A percentile compares a stretch with the other conserved stretches of the same genome.
Evolutionary conservation across 92 coral and sea anemone species (phyloP).

Genomic region (Paramuricea clavata): DNA sequence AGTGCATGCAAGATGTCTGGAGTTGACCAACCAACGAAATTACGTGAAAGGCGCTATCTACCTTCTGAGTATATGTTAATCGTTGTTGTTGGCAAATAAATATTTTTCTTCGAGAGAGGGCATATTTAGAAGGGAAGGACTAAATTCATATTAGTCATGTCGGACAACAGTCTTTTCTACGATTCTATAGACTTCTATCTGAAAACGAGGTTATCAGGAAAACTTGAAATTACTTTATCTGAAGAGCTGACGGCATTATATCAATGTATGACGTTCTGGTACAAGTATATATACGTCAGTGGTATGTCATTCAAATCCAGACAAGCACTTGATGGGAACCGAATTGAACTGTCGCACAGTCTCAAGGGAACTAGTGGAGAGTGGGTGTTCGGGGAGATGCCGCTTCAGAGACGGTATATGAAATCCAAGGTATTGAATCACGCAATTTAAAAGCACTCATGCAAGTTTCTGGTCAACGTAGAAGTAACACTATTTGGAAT

Average conservation of each 20-base stretch:
- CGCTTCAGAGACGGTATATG: not conserved
- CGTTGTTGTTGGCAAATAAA: no score
- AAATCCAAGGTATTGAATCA: not conserved
- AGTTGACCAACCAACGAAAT: no score
- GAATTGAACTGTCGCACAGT: not conserved
- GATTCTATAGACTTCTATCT: not conserved
- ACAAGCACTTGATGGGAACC: not conserved
- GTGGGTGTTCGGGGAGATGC: slow-evolving; percentile 15
- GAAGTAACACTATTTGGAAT: no score
- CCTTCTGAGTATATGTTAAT: no score
- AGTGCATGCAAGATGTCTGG: no score
- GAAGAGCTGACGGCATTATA: not conserved
- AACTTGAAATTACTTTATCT: not conserved
- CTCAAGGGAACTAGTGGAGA: not conserved
- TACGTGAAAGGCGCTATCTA: no score
- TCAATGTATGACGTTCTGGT: slow-evolving; percentile 31
- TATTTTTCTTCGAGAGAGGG: no score
- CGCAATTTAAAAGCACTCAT: not conserved
- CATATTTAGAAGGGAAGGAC: no score
- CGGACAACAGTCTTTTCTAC: not conserved
- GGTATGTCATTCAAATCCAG: not conserved
- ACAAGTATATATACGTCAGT: not conserved
- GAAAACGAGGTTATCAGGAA: not conserved
- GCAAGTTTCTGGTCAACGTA: no score
- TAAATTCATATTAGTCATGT: no score